phyloP scores from a whole-genome alignment of 2,113 vertebrate genomes.

The Mustela nigripes region DNA sequence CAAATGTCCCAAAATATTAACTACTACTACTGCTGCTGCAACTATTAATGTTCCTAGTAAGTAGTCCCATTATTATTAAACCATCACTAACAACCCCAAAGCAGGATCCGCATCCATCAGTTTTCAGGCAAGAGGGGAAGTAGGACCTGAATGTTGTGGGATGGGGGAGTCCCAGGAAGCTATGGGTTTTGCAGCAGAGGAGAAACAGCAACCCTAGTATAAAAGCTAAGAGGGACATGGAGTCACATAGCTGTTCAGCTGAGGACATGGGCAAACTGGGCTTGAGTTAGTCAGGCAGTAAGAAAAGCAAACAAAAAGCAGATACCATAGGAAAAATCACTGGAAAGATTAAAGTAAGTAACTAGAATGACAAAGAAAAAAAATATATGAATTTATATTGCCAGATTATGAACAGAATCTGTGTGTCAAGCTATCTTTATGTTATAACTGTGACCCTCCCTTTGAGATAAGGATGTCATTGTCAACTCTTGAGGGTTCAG shows the following conservation, averaged over 20 bases:
- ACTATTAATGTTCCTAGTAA: background rate
- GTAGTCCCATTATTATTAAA: background rate
- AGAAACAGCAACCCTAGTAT: background rate
- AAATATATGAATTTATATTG: background rate
- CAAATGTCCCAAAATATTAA: background rate
- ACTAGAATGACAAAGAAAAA: background rate
- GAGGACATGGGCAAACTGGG: background rate
- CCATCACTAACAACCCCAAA: background rate
- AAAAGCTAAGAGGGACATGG: background rate
- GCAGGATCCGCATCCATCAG: background rate
- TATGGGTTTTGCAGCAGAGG: background rate
- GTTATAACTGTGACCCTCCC: background rate
- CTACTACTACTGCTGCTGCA: background rate
- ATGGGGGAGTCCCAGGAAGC: background rate
- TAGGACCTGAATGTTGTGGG: background rate
- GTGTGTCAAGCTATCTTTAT: constrained; percentile 4
- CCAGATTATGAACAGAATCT: constrained; percentile 10
- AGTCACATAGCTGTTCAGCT: background rate
- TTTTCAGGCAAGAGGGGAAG: background rate
- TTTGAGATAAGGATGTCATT: background rate
- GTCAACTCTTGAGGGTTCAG: background rate
- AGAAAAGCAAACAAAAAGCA: background rate
- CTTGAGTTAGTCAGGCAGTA: background rate
- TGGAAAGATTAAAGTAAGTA: constrained; percentile 29
- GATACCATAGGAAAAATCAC: constrained; percentile 25